Percentiles rank a stretch among this genome's conserved stretches.
These are phyloP conservation scores for Odontophorus gujanensis DNA, from an alignment of 2,113 vertebrate species.

Conservation along the genomic window DNA sequence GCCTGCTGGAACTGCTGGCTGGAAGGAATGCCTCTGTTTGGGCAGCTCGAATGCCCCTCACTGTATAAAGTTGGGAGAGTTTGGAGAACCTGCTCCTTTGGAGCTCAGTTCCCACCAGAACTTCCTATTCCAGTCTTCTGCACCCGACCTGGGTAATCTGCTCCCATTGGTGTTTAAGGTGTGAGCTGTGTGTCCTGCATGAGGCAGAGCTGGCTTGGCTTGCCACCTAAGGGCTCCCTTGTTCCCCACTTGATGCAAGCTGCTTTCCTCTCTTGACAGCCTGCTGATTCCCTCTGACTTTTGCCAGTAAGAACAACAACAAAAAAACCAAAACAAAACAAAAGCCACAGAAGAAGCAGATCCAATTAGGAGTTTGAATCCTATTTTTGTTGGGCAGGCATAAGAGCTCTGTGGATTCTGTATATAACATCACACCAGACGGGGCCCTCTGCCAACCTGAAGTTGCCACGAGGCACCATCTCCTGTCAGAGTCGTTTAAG, in stretches of 20 bases:
- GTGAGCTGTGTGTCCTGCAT: neutral
- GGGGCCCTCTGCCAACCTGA: neutral
- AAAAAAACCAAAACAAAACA: no score
- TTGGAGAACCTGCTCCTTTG: neutral
- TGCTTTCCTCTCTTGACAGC: neutral
- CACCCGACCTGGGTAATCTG: neutral
- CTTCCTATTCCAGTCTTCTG: neutral
- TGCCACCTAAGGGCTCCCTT: neutral
- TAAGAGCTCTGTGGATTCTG: neutral
- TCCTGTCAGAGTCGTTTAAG: neutral
- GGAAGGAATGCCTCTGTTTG: neutral
- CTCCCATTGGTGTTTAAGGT: neutral
- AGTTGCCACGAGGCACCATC: neutral
- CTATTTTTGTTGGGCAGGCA: neutral
- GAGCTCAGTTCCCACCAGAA: neutral
- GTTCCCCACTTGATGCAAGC: neutral
- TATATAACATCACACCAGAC: neutral
- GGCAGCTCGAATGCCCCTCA: neutral
- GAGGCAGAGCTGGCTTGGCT: neutral
- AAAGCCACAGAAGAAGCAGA: neutral
- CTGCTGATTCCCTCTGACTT: neutral
- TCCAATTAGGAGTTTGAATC: neutral
- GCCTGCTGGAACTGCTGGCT: neutral
- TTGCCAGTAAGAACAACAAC: neutral
- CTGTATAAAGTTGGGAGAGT: neutral